Percentiles rank a stretch among this genome's conserved stretches.
phyloP scores from a whole-genome alignment of 1,140 invertebrate species.

The Drosophila funebris region DNA sequence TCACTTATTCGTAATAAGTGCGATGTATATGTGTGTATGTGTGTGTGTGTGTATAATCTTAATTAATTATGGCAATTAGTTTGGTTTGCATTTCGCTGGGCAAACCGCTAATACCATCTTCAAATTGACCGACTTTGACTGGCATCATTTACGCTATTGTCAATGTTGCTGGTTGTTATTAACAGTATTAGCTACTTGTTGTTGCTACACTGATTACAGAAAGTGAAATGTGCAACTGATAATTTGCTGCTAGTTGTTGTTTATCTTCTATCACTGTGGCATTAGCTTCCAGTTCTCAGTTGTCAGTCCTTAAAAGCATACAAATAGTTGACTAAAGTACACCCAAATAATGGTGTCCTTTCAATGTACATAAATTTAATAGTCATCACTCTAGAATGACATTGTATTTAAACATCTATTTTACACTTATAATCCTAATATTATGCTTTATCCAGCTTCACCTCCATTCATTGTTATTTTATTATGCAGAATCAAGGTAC shows the following conservation, averaged over 20 bases:
- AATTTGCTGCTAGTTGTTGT: slow-evolving; percentile 22
- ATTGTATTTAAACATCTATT: neutral
- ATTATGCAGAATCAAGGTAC: neutral
- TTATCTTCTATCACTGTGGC: neutral
- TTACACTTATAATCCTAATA: no score
- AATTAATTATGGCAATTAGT: slow-evolving; percentile 77
- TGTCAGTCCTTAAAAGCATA: neutral
- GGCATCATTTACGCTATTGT: slow-evolving; percentile 42
- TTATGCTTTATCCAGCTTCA: neutral
- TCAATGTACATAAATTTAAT: neutral
- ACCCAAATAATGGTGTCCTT: no score
- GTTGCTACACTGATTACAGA: slow-evolving; percentile 33
- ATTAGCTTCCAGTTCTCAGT: neutral
- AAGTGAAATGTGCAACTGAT: slow-evolving; percentile 68
- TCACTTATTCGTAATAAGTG: no score
- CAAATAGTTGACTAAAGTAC: neutral
- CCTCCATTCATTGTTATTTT: neutral
- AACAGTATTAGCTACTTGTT: slow-evolving; percentile 30
- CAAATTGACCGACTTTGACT: slow-evolving; percentile 48
- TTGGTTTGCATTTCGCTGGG: slow-evolving; percentile 57
- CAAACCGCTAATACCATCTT: slow-evolving; percentile 36
- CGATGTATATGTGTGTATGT: neutral
- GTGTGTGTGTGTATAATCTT: slow-evolving; percentile 41
- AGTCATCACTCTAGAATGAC: no score
- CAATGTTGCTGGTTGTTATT: slow-evolving; percentile 22